Conservation (phyloP, 2,113 vertebrate genomes). For the Brachypteracias leptosomus region DNA sequence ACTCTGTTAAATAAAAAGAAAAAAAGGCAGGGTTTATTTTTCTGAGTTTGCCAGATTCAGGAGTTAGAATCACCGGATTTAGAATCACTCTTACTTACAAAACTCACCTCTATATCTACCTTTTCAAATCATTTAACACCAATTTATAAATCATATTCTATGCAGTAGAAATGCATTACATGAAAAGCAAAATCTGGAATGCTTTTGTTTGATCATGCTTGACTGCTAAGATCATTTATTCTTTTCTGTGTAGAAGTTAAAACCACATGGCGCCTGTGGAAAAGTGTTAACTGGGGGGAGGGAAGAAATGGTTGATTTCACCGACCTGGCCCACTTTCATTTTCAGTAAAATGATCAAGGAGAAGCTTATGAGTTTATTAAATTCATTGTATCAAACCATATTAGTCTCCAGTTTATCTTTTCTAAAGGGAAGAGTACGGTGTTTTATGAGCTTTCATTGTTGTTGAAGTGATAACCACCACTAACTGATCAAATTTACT, state of each 20-base stretch:
- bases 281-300: not conserved
- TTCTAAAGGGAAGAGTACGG: not conserved
- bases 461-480: not conserved
- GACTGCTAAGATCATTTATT: not conserved
- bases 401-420: not conserved
- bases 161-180: not conserved
- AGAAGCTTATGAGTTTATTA: not conserved
- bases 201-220: not conserved
- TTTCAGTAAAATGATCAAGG: not conserved
- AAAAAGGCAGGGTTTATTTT: not conserved
- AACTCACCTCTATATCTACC: not conserved
- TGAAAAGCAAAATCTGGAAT: not conserved
- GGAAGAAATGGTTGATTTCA: not conserved
- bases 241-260: not conserved
- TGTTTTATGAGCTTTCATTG: not conserved
- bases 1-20: conserved; percentile 80
- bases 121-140: not conserved
- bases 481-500: not conserved
- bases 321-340: not conserved
- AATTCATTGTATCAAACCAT: not conserved
- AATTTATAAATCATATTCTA: not conserved
- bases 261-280: not conserved
- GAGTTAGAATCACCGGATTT: conserved; percentile 1
- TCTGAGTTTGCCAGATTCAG: not conserved
- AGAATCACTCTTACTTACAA: not conserved